Conservation (phyloP, 35 echinoderm and acorn worm species). For the Lytechinus variegatus region DNA sequence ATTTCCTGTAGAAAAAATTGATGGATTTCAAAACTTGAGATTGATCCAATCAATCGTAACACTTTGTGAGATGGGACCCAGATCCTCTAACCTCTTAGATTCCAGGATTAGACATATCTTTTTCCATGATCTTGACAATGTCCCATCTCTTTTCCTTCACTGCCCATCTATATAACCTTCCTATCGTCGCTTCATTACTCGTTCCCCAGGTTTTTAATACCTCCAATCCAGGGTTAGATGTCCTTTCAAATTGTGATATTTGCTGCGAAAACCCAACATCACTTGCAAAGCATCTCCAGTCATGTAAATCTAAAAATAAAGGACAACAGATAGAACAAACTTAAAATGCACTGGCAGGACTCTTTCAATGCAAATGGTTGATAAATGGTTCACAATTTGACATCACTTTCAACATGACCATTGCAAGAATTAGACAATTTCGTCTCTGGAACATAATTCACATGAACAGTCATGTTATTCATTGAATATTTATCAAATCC, state of each 20-base stretch:
- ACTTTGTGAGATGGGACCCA: too few relatives aligned
- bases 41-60: too few relatives aligned
- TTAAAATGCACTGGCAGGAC: too few relatives aligned
- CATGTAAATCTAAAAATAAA: neutral
- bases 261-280: neutral
- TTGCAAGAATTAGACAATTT: too few relatives aligned
- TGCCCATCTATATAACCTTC: neutral
- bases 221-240: neutral
- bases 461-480: too few relatives aligned
- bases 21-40: too few relatives aligned
- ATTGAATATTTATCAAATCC: too few relatives aligned
- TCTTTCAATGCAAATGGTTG: too few relatives aligned
- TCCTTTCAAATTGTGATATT: neutral
- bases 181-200: neutral
- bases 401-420: too few relatives aligned
- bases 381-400: too few relatives aligned
- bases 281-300: neutral
- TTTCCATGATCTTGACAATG: constrained; percentile 11
- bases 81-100: neutral
- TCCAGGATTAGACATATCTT: neutral
- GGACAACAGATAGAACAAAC: neutral
- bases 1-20: too few relatives aligned
- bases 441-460: too few relatives aligned
- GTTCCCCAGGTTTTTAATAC: neutral
- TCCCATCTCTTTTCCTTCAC: neutral